Evolutionary conservation across 2,113 vertebrate species (phyloP).

Genomic region (Oreocharis arfaki): DNA sequence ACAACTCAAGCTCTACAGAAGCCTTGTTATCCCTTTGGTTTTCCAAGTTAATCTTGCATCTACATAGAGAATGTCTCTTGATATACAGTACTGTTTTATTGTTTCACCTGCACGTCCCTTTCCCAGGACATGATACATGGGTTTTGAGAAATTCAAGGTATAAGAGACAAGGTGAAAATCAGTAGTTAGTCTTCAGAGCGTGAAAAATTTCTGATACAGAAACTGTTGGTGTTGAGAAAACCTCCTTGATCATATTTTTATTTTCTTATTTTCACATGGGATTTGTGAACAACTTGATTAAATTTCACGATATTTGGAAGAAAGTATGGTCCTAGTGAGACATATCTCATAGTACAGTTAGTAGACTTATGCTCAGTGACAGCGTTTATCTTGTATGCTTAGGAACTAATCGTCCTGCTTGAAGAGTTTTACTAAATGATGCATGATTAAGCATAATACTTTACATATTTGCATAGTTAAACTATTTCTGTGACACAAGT

Average conservation of each 20-base stretch:
- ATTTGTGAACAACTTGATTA: background rate
- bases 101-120: background rate
- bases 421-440: background rate
- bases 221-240: background rate
- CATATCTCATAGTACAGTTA: background rate
- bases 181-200: background rate
- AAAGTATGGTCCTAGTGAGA: background rate
- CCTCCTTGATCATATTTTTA: background rate
- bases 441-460: background rate
- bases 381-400: background rate
- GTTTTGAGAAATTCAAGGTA: background rate
- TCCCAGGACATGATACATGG: background rate
- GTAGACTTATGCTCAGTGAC: background rate
- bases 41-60: background rate
- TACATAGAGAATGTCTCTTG: background rate
- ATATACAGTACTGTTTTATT: rapidly evolving
- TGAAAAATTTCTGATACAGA: background rate
- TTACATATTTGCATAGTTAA: background rate
- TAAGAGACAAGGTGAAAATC: background rate
- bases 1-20: background rate
- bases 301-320: background rate
- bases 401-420: background rate
- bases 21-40: background rate
- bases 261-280: background rate
- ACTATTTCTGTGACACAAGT: background rate